Evolutionary conservation across 2,797 vertebrate genomes (phyloP).

Genomic region (Poliocrania exsul): DNA sequence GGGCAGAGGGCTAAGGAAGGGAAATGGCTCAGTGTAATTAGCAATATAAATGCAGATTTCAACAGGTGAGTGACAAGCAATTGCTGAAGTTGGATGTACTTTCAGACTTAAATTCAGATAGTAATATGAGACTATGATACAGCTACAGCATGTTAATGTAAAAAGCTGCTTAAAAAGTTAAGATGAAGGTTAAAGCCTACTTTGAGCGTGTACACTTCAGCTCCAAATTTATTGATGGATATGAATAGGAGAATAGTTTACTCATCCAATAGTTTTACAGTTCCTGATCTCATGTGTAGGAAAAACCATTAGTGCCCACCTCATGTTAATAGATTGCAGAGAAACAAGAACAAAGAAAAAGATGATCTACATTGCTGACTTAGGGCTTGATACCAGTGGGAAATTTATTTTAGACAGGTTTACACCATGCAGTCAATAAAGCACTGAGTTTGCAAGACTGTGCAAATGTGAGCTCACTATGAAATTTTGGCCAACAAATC

Average conservation of each 20-base stretch:
- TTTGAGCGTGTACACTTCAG: not conserved
- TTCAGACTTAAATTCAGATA: slow-evolving; percentile 33
- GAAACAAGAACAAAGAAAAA: not conserved
- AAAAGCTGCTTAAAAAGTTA: slow-evolving; percentile 29
- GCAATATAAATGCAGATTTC: slow-evolving; percentile 64
- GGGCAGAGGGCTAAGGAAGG: not conserved
- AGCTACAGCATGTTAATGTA: slow-evolving; percentile 35
- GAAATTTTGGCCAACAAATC: not conserved
- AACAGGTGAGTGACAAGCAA: slow-evolving; percentile 46
- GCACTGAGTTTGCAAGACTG: not conserved
- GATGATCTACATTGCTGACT: not conserved
- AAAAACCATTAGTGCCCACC: not conserved
- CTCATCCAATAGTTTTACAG: not conserved
- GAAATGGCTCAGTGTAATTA: slow-evolving; percentile 40
- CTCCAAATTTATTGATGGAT: not conserved
- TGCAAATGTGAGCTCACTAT: not conserved
- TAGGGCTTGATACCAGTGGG: not conserved
- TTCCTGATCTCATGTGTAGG: not conserved
- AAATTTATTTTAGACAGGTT: not conserved
- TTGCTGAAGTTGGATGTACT: not conserved
- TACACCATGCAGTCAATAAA: not conserved
- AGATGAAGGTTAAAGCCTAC: slow-evolving; percentile 19
- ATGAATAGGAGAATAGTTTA: not conserved
- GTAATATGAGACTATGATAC: not conserved
- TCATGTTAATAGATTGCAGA: not conserved